Conservation (phyloP, 2,888 invertebrate genomes). For the Andrena chrysosceles region DNA sequence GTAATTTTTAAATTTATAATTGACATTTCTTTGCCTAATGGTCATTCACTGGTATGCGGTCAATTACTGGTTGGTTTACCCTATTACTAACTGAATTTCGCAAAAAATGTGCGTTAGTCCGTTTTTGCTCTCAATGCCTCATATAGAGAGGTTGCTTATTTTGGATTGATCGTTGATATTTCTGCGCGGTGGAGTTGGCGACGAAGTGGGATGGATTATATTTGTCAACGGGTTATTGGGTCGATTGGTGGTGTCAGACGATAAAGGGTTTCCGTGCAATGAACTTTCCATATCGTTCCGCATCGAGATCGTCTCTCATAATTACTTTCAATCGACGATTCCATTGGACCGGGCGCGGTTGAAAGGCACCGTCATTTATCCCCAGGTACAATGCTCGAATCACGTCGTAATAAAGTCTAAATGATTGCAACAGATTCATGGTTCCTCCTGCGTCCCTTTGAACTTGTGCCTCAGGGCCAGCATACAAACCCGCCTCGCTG, state of each 20-base stretch:
- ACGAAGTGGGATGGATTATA: slow-evolving; percentile 8
- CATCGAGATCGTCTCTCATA: slow-evolving; percentile 64
- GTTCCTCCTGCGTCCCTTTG: slow-evolving; percentile 49
- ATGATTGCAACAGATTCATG: slow-evolving; percentile 63
- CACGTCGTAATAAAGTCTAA: slow-evolving; percentile 63
- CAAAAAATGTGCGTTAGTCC: too few relatives aligned
- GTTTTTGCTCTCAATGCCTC: too few relatives aligned
- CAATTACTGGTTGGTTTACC: too few relatives aligned
- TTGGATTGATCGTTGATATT: too few relatives aligned
- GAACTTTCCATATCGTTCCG: slow-evolving; percentile 66
- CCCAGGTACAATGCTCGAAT: slow-evolving; percentile 63
- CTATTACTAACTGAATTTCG: too few relatives aligned
- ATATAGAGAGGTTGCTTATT: too few relatives aligned
- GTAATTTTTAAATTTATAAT: too few relatives aligned
- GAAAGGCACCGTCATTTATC: slow-evolving; percentile 67
- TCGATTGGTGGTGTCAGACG: slow-evolving; percentile 42
- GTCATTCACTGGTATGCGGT: too few relatives aligned
- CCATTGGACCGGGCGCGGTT: slow-evolving; percentile 59
- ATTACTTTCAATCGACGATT: slow-evolving; percentile 69
- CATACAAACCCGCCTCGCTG: not conserved
- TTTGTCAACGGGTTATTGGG: slow-evolving; percentile 38
- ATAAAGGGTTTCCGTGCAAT: slow-evolving; percentile 57
- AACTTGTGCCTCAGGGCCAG: slow-evolving; percentile 29
- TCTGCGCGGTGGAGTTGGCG: not conserved
- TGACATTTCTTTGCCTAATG: too few relatives aligned